Conservation (phyloP, 2,888 invertebrate genomes). For the Drosophila subquinaria region DNA sequence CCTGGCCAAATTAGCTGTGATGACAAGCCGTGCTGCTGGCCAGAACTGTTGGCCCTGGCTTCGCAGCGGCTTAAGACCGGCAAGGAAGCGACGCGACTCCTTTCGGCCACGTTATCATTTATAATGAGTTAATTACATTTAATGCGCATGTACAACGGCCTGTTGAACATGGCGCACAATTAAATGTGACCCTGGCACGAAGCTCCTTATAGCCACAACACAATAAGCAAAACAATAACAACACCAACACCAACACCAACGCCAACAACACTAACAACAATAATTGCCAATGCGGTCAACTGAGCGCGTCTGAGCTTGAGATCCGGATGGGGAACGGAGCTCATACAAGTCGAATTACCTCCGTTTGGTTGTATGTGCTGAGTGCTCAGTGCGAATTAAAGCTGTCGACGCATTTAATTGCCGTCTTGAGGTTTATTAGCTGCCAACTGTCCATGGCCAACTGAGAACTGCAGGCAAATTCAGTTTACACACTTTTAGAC, state of each 20-base stretch:
- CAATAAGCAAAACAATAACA: slow-evolving; percentile 19
- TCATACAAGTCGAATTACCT: slow-evolving; percentile 5
- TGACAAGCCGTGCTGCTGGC: slow-evolving; percentile 52
- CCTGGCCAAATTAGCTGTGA: slow-evolving; percentile 71
- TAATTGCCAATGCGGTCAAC: slow-evolving; percentile 53
- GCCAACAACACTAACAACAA: slow-evolving; percentile 33
- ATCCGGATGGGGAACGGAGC: not conserved
- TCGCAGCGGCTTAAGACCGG: slow-evolving; percentile 65
- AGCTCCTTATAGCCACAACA: slow-evolving; percentile 14
- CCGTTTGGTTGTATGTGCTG: slow-evolving; percentile 28
- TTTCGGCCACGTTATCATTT: slow-evolving; percentile 77
- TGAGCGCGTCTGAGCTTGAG: slow-evolving; percentile 36
- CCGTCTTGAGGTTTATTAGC: slow-evolving; percentile 57
- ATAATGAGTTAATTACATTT: slow-evolving; percentile 82
- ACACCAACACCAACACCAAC: slow-evolving; percentile 39
- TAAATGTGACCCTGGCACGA: slow-evolving; percentile 76
- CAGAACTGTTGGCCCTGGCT: slow-evolving; percentile 22
- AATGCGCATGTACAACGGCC: slow-evolving; percentile 80
- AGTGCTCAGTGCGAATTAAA: slow-evolving; percentile 47
- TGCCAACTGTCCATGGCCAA: slow-evolving; percentile 38
- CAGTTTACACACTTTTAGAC: slow-evolving; percentile 5
- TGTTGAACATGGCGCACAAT: slow-evolving; percentile 78
- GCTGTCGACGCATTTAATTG: slow-evolving; percentile 63
- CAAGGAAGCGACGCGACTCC: slow-evolving; percentile 46
- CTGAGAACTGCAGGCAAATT: slow-evolving; percentile 1